A percentile compares a stretch with the other conserved stretches of the same genome.
Evolutionary conservation across 2,888 invertebrate species (phyloP).

Genomic region (Drosophila aldrichi): DNA sequence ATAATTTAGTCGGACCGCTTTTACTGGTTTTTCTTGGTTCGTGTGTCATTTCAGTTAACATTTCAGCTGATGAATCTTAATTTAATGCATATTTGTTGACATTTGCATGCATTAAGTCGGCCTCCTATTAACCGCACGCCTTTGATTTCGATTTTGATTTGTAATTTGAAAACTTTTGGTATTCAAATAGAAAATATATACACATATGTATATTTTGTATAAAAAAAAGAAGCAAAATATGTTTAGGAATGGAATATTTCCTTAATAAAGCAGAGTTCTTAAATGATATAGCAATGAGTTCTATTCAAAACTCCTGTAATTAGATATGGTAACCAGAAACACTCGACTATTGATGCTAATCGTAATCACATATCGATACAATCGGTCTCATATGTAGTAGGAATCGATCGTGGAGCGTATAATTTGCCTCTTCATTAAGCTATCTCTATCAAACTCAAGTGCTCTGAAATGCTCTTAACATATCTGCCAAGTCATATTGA

Average conservation of each 20-base stretch:
- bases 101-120: conserved; percentile 70
- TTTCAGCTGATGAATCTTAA: conserved; percentile 62
- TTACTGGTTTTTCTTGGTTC: conserved; percentile 7
- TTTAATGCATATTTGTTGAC: conserved; percentile 69
- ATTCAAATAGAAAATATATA: not conserved
- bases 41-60: not conserved
- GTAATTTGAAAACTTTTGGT: conserved; percentile 9
- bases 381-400: not conserved
- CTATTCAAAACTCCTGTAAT: not conserved
- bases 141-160: conserved; percentile 25
- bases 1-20: not conserved
- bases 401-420: not conserved
- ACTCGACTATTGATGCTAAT: not conserved
- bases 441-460: not conserved
- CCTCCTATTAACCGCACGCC: not conserved
- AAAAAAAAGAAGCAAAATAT: not conserved
- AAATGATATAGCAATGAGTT: not conserved
- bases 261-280: not conserved
- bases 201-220: not conserved
- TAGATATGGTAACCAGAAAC: not conserved
- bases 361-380: not conserved
- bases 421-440: not conserved
- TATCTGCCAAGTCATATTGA: not conserved
- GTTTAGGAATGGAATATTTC: not conserved
- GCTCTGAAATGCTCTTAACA: not conserved